Evolutionary conservation across 2,797 vertebrate genomes (phyloP).

Genomic region (Microctenopoma lineatum): DNA sequence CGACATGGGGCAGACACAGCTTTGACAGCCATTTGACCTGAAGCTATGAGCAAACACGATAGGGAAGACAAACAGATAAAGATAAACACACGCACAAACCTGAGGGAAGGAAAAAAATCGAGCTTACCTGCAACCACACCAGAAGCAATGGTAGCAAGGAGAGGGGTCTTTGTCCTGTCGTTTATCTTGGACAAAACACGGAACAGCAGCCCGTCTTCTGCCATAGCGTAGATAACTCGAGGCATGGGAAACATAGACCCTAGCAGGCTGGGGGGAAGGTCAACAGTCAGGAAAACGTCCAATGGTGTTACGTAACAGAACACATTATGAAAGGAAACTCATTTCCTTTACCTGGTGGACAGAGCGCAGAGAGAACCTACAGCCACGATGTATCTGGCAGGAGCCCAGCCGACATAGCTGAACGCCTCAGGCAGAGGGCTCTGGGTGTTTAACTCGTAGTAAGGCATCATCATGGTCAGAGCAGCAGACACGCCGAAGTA

Average conservation of each 20-base stretch:
- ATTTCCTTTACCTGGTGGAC: conserved; percentile 89
- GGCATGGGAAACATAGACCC: conserved; percentile 99
- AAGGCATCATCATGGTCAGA: conserved; percentile 97
- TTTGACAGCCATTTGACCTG: not conserved
- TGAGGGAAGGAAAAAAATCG: not conserved
- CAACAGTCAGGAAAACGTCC: not conserved
- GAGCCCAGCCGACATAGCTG: conserved; percentile 87
- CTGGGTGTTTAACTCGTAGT: conserved; percentile 87
- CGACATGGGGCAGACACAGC: not conserved
- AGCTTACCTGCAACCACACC: conserved; percentile 88
- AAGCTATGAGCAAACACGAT: conserved; percentile 7
- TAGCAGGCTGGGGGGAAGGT: conserved; percentile 84
- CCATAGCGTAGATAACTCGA: conserved; percentile 97
- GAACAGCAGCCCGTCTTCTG: conserved; percentile 94
- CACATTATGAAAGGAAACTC: not conserved
- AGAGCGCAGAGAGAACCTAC: conserved; percentile 95
- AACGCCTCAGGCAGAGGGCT: conserved; percentile 95
- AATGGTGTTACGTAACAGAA: accelerated
- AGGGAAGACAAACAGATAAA: not conserved
- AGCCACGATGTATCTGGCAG: conserved; percentile 91
- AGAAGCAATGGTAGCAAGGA: conserved; percentile 90
- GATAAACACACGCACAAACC: not conserved
- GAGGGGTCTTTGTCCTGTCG: conserved; percentile 88
- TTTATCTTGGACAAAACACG: conserved; percentile 86
- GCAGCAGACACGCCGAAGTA: conserved; percentile 96